Evolutionary conservation across 2,113 vertebrate genomes (phyloP).

Genomic region (Charadrius vociferus): DNA sequence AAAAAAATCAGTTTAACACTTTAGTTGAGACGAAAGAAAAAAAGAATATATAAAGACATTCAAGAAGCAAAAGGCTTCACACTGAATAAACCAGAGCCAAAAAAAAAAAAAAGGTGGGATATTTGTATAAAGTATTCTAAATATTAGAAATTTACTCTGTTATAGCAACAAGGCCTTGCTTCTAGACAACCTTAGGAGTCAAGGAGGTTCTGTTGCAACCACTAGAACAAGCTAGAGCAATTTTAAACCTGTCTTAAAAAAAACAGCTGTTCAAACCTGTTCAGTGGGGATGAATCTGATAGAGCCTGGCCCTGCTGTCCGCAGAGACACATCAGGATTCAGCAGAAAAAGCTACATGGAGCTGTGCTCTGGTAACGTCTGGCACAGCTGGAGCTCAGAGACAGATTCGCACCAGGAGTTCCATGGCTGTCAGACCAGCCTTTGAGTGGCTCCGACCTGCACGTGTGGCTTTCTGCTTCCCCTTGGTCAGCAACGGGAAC

Average conservation of each 20-base stretch:
- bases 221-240: neutral
- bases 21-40: neutral
- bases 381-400: fast-evolving
- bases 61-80: neutral
- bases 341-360: fast-evolving
- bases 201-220: neutral
- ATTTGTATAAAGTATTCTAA: neutral
- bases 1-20: neutral
- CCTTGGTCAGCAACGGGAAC: fast-evolving
- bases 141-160: neutral
- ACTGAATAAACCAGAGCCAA: neutral
- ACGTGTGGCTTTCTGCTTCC: fast-evolving
- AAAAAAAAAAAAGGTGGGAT: neutral
- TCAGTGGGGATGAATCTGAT: neutral
- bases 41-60: neutral
- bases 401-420: too few relatives aligned
- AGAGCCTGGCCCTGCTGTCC: neutral
- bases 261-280: neutral
- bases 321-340: too few relatives aligned
- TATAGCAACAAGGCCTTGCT: neutral
- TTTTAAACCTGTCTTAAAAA: neutral
- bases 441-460: too few relatives aligned
- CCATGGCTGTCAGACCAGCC: neutral
- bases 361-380: neutral
- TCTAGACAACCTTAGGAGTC: neutral